These are phyloP conservation scores for Hystrix brachyura DNA, from an alignment of 2,113 vertebrate species.

Conservation along the genomic window DNA sequence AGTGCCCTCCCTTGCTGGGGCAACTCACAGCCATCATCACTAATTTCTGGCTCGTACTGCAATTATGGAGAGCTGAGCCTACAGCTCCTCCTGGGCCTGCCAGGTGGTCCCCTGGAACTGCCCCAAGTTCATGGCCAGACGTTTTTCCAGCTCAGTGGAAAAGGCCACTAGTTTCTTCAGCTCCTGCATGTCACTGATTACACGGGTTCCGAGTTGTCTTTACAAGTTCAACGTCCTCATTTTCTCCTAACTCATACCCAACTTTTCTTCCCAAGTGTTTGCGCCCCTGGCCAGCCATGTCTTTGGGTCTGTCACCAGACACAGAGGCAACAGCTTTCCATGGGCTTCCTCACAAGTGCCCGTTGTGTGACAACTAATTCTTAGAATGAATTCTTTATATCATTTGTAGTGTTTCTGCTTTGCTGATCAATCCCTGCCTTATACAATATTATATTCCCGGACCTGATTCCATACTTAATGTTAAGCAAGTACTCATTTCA, in stretches of 20 bases:
- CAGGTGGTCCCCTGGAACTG: not conserved
- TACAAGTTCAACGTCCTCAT: not conserved
- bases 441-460: not conserved
- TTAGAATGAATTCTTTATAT: not conserved
- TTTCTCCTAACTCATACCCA: not conserved
- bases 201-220: not conserved
- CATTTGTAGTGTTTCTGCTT: not conserved
- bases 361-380: not conserved
- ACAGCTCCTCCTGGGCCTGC: not conserved
- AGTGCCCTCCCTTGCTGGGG: rapidly evolving
- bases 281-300: not conserved
- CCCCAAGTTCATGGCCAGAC: not conserved
- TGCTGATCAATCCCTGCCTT: not conserved
- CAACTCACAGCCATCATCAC: not conserved
- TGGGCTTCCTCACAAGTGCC: not conserved
- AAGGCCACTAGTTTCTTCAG: not conserved
- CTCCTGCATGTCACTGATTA: not conserved
- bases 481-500: not conserved
- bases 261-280: not conserved
- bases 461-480: not conserved
- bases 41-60: not conserved
- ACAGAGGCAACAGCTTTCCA: not conserved
- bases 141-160: not conserved
- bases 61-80: not conserved
- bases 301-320: not conserved